Conservation (phyloP, 2,888 invertebrate species). For the Hydriomena furcata region DNA sequence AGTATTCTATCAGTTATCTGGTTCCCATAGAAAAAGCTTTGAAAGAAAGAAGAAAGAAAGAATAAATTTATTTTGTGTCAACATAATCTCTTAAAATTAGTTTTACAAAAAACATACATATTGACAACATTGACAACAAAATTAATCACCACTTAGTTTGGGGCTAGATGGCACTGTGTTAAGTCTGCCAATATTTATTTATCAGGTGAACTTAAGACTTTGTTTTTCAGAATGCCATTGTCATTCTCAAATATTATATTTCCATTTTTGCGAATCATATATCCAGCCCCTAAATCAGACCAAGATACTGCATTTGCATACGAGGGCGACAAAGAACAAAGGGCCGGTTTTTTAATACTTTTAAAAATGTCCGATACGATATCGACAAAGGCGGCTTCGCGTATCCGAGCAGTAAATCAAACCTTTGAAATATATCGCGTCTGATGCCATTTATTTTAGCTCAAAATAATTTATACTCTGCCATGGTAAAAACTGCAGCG, state of each 20-base stretch:
- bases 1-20: no score
- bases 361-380: conserved; percentile 56
- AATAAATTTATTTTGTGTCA: no score
- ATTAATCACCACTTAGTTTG: no score
- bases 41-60: no score
- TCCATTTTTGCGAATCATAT: conserved; percentile 65
- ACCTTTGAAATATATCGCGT: conserved; percentile 43
- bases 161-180: no score
- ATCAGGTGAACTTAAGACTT: no score
- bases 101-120: no score
- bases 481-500: conserved; percentile 29
- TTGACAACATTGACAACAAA: no score
- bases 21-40: no score
- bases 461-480: conserved; percentile 33
- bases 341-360: conserved; percentile 46
- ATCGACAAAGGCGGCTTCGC: conserved; percentile 62
- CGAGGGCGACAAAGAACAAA: conserved; percentile 80
- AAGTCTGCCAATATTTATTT: no score
- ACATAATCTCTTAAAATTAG: no score
- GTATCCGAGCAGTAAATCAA: conserved; percentile 56
- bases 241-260: conserved; percentile 23
- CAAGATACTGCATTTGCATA: conserved; percentile 71
- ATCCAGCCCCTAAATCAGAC: conserved; percentile 72
- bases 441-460: conserved; percentile 39
- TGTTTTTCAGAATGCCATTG: no score